Conservation (phyloP, 2,113 vertebrate genomes). For the Myiagra hebetior region DNA sequence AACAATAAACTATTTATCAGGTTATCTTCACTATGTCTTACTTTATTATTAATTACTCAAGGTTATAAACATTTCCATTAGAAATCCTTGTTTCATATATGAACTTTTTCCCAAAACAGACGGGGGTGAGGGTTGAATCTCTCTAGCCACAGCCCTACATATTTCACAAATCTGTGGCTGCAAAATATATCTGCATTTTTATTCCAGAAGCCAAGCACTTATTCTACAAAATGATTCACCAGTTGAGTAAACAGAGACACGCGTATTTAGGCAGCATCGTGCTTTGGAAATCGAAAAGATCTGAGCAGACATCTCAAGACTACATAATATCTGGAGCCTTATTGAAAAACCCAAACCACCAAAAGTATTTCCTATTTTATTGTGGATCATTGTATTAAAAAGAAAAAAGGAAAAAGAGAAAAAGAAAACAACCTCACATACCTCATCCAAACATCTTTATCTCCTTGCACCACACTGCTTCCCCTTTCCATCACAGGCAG, state of each 20-base stretch:
- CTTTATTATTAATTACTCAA: background rate
- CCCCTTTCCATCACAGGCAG: background rate
- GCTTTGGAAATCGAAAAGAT: background rate
- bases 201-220: background rate
- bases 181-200: background rate
- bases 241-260: background rate
- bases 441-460: background rate
- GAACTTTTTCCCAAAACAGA: background rate
- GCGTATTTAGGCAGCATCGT: background rate
- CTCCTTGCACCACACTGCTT: background rate
- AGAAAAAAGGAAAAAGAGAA: background rate
- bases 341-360: background rate
- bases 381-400: background rate
- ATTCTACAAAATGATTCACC: constrained; percentile 7
- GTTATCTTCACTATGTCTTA: background rate
- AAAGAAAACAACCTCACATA: background rate
- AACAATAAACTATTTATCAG: background rate
- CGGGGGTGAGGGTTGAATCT: background rate
- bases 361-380: background rate
- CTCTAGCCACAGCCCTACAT: background rate
- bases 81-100: background rate
- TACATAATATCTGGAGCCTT: background rate
- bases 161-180: constrained; percentile 1
- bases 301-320: background rate
- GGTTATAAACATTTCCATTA: background rate